phyloP scores from a whole-genome alignment of 2,888 invertebrate genomes.

The Drosophila lacicola region DNA sequence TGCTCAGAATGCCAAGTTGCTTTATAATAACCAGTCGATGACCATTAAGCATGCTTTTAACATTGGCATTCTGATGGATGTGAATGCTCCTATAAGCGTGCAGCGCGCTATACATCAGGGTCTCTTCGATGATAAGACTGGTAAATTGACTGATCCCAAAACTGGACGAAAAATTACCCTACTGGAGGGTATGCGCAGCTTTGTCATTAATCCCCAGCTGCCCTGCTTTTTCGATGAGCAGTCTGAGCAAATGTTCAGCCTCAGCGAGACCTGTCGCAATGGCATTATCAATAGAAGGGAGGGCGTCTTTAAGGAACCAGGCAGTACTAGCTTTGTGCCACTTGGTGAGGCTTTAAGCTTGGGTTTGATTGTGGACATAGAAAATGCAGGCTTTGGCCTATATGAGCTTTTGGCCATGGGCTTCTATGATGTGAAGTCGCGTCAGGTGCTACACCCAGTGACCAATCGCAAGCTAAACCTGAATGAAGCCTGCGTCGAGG shows the following conservation, averaged over 20 bases:
- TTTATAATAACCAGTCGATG: conserved; percentile 88
- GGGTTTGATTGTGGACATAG: conserved; percentile 94
- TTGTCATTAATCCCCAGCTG: conserved; percentile 91
- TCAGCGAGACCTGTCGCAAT: conserved; percentile 92
- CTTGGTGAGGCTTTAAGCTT: conserved; percentile 91
- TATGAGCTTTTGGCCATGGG: conserved; percentile 93
- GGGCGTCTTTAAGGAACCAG: conserved; percentile 91
- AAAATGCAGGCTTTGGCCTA: conserved; percentile 92
- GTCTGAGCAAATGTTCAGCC: conserved; percentile 89
- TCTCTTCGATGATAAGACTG: conserved; percentile 91
- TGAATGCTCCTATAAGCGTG: conserved; percentile 92
- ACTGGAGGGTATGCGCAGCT: conserved; percentile 93
- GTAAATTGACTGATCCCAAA: conserved; percentile 93
- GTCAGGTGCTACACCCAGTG: conserved; percentile 91
- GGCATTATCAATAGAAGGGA: conserved; percentile 92
- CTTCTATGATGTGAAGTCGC: conserved; percentile 89
- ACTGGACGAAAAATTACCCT: conserved; percentile 92
- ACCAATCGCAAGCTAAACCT: conserved; percentile 90
- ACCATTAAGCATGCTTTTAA: conserved; percentile 92
- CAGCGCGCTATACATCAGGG: conserved; percentile 95
- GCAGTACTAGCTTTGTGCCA: conserved; percentile 88
- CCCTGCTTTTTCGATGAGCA: conserved; percentile 93
- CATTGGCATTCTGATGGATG: conserved; percentile 92
- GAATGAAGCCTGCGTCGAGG: conserved; percentile 90
- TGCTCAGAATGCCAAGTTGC: conserved; percentile 89